phyloP scores from a whole-genome alignment of 2,113 vertebrate species.

The Chrysemys picta region DNA sequence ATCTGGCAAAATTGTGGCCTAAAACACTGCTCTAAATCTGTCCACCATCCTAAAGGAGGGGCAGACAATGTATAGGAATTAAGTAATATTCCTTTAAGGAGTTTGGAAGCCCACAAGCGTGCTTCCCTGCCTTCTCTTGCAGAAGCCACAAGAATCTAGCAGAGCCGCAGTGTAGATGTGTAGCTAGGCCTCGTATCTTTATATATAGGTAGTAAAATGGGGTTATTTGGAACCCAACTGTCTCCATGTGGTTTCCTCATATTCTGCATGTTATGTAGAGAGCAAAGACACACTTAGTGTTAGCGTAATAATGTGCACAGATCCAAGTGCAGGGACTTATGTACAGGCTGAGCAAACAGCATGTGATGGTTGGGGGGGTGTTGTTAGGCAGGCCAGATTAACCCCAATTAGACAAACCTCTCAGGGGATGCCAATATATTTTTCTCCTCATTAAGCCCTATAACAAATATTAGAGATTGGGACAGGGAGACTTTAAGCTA shows the following conservation, averaged over 20 bases:
- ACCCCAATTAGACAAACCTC: neutral
- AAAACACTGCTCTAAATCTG: neutral
- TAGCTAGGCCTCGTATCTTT: too few relatives aligned
- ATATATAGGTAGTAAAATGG: neutral
- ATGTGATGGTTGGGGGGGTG: neutral
- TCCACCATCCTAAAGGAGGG: neutral
- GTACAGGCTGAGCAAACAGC: neutral
- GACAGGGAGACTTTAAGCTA: neutral
- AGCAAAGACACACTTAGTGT: constrained; percentile 38
- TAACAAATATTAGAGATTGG: neutral
- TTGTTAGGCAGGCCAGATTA: neutral
- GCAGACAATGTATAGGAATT: neutral
- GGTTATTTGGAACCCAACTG: constrained; percentile 6
- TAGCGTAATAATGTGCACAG: constrained; percentile 45
- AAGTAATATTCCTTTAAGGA: neutral
- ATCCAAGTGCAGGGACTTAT: neutral
- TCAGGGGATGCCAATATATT: neutral
- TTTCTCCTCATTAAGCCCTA: neutral
- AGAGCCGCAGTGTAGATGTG: too few relatives aligned
- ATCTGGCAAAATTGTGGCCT: neutral
- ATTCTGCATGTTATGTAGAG: neutral
- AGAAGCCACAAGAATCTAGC: too few relatives aligned
- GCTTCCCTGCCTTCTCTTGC: too few relatives aligned
- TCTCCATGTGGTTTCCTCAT: constrained; percentile 16
- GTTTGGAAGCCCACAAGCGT: too few relatives aligned